These are phyloP conservation scores for Rapana venosa DNA, from an alignment of 2,888 invertebrate genomes.

Conservation along the genomic window DNA sequence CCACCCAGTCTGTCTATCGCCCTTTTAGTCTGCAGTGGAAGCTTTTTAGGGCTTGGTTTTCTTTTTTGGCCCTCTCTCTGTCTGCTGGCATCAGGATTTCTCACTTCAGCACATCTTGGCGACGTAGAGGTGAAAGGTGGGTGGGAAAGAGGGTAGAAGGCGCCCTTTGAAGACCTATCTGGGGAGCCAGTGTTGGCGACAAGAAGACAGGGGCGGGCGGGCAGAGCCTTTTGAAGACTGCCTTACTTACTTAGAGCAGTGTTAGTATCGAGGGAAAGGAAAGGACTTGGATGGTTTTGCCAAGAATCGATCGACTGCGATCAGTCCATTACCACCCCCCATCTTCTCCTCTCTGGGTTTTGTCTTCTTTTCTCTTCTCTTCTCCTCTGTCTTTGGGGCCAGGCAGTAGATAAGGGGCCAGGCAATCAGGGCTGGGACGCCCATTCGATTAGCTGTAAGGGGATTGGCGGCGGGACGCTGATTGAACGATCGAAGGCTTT, in stretches of 20 bases:
- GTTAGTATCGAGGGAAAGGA: not conserved
- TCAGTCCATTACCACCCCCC: constrained; percentile 23
- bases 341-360: not conserved
- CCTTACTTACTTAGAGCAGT: not conserved
- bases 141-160: not conserved
- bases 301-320: constrained; percentile 5
- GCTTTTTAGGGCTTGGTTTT: not conserved
- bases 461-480: constrained; percentile 14
- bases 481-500: constrained; percentile 2
- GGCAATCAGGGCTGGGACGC: not conserved
- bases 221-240: not conserved
- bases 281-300: not conserved
- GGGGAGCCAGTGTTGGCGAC: too few relatives aligned
- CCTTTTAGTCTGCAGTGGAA: not conserved
- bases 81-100: not conserved
- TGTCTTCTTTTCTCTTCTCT: not conserved
- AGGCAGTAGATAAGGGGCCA: constrained; percentile 12
- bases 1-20: not conserved
- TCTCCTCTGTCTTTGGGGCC: constrained; percentile 23
- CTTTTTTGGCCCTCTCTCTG: not conserved
- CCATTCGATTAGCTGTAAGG: constrained; percentile 28
- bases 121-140: not conserved
- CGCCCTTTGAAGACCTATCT: not conserved
- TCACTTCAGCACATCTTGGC: not conserved
- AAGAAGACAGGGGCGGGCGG: not conserved